Conservation (phyloP, 2,797 vertebrate species). For the Taenioides sp. region DNA sequence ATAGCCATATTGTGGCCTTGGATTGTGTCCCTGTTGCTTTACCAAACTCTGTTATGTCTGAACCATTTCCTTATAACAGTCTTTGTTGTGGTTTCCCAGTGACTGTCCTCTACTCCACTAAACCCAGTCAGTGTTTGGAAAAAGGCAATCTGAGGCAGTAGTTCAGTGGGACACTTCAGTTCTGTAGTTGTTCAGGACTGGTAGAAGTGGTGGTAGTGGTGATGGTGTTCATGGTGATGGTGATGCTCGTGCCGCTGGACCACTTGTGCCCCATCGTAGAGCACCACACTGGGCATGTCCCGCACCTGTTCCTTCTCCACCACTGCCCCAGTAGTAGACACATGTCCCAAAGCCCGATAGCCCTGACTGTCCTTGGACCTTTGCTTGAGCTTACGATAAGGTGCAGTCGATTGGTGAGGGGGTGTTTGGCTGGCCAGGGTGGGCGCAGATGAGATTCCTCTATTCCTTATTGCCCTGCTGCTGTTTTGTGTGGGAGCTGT, state of each 20-base stretch:
- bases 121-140: slow-evolving; percentile 49
- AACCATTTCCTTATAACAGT: slow-evolving; percentile 51
- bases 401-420: slow-evolving; percentile 84
- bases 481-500: slow-evolving; percentile 70
- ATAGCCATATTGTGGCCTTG: slow-evolving; percentile 20
- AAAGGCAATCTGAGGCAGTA: slow-evolving; percentile 70
- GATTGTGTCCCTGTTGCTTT: slow-evolving; percentile 39
- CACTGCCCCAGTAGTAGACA: slow-evolving; percentile 75
- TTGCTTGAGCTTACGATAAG: slow-evolving; percentile 94
- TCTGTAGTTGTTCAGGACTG: slow-evolving; percentile 83
- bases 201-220: slow-evolving; percentile 99
- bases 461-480: slow-evolving; percentile 83
- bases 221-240: slow-evolving; percentile 97
- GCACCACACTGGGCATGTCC: slow-evolving; percentile 89
- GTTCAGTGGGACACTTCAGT: slow-evolving; percentile 28
- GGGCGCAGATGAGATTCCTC: slow-evolving; percentile 78
- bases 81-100: slow-evolving; percentile 55
- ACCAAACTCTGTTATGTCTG: slow-evolving; percentile 27
- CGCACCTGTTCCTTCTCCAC: slow-evolving; percentile 89
- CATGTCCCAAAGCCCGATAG: slow-evolving; percentile 80
- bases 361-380: slow-evolving; percentile 87
- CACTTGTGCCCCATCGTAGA: slow-evolving; percentile 91
- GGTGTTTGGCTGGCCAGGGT: slow-evolving; percentile 79
- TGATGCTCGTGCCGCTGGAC: slow-evolving; percentile 97
- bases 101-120: slow-evolving; percentile 30